These are phyloP conservation scores for Propithecus perrieri DNA, from an alignment of 2,797 vertebrate species.

Conservation along the genomic window DNA sequence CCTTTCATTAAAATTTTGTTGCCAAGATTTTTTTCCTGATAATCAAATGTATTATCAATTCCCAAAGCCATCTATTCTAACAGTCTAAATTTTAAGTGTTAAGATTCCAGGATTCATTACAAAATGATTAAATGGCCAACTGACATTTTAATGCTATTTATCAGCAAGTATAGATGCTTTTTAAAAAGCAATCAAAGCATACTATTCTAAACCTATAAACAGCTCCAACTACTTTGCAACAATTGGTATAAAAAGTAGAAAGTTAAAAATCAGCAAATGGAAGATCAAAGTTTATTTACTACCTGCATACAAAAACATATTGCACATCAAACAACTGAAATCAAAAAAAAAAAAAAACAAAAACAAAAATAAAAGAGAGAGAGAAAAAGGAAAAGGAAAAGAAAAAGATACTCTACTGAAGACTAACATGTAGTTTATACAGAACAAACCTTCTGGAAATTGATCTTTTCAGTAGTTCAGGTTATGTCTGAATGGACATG, in stretches of 20 bases:
- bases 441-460: constrained; percentile 96
- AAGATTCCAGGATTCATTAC: constrained; percentile 31
- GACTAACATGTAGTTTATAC: constrained; percentile 94
- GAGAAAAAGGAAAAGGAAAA: background rate
- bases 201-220: constrained; percentile 65
- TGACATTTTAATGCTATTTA: constrained; percentile 42
- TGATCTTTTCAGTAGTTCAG: constrained; percentile 98
- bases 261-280: constrained; percentile 91
- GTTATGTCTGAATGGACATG: constrained; percentile 92
- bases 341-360: constrained; percentile 85
- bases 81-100: constrained; percentile 37
- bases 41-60: constrained; percentile 27
- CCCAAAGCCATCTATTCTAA: constrained; percentile 43
- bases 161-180: constrained; percentile 43
- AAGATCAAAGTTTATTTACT: constrained; percentile 99
- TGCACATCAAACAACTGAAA: constrained; percentile 99
- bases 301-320: constrained; percentile 99
- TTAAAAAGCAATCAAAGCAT: constrained; percentile 43
- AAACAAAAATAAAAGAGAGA: background rate
- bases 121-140: constrained; percentile 60
- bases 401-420: constrained; percentile 86
- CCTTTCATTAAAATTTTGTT: constrained; percentile 3
- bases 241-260: constrained; percentile 82
- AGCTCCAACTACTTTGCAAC: constrained; percentile 62
- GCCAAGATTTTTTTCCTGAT: background rate